A percentile compares a stretch with the other conserved stretches of the same genome.
phyloP scores from a whole-genome alignment of 1,140 invertebrate genomes.

The Oppia nitens region DNA sequence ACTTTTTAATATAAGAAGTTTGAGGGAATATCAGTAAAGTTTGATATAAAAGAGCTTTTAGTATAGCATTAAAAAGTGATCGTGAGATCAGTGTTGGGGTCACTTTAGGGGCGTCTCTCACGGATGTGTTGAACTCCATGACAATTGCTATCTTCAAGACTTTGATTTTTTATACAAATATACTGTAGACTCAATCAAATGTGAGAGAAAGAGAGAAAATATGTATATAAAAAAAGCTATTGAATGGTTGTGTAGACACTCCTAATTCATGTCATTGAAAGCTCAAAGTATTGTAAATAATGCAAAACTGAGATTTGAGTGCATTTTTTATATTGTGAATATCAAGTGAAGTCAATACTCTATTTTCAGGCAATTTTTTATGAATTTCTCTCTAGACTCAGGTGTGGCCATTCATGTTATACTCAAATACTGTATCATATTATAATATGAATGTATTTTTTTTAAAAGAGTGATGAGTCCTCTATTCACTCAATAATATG shows the following conservation, averaged over 20 bases:
- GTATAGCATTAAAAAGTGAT: not conserved
- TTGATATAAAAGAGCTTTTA: not conserved
- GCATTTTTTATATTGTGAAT: not conserved
- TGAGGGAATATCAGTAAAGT: not conserved
- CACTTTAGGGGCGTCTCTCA: not conserved
- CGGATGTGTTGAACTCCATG: not conserved
- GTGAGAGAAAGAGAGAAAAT: not conserved
- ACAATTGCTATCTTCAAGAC: not conserved
- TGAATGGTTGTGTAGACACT: too few species aligned
- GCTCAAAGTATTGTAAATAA: not conserved
- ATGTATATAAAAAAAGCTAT: too few species aligned
- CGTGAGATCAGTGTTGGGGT: not conserved
- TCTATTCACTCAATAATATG: too few species aligned
- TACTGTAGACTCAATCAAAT: not conserved
- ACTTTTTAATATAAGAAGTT: not conserved
- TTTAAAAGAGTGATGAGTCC: too few species aligned
- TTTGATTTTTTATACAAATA: too few species aligned
- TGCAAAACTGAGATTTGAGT: not conserved
- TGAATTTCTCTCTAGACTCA: not conserved
- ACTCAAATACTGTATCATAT: too few species aligned
- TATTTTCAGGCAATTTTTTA: not conserved
- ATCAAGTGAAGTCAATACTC: not conserved
- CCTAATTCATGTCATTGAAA: not conserved
- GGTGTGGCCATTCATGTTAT: not conserved
- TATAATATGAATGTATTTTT: too few species aligned